A percentile compares a stretch with the other conserved stretches of the same genome.
Evolutionary conservation across 2,888 invertebrate species (phyloP).

Genomic region (Rhaphigaster nebulosa): DNA sequence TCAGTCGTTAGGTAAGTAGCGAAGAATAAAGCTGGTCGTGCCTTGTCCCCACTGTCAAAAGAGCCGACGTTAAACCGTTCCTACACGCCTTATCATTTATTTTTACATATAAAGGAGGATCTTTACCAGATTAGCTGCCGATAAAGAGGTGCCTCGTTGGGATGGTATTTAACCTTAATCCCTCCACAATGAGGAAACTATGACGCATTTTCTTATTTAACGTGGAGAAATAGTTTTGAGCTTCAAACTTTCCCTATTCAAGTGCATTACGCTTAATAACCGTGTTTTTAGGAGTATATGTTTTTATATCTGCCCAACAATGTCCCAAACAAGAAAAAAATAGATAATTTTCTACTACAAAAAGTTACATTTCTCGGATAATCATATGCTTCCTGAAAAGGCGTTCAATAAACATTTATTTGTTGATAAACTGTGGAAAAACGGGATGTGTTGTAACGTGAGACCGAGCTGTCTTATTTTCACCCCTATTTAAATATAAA

Average conservation of each 20-base stretch:
- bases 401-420: neutral
- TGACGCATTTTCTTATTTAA: neutral
- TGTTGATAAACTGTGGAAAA: neutral
- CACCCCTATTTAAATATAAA: too few relatives aligned
- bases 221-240: neutral
- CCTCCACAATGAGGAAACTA: neutral
- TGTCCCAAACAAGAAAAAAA: neutral
- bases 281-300: neutral
- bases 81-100: neutral
- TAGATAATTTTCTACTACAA: neutral
- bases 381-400: neutral
- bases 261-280: neutral
- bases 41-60: neutral
- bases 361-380: neutral
- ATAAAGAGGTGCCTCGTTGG: neutral
- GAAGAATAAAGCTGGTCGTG: neutral
- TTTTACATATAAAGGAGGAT: constrained; percentile 5
- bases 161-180: constrained; percentile 15
- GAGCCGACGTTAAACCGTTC: neutral
- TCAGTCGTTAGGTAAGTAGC: neutral
- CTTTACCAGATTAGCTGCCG: neutral
- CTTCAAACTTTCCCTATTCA: neutral
- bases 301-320: neutral
- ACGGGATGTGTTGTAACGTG: too few relatives aligned
- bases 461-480: too few relatives aligned